Conservation (phyloP, 2,888 invertebrate species). For the Mimas tiliae region DNA sequence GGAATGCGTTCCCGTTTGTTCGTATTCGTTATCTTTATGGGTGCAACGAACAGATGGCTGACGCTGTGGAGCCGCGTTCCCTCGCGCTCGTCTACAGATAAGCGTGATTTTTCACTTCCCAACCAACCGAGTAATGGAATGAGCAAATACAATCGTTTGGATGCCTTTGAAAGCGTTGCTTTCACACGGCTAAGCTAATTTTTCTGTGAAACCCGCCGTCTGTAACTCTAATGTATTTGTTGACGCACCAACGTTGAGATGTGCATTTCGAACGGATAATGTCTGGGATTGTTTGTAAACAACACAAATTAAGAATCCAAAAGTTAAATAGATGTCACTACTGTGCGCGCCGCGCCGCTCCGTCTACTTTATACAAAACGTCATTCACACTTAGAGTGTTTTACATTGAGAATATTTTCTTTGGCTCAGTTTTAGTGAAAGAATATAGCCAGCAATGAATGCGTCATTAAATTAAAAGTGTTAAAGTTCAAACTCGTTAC, state of each 20-base stretch:
- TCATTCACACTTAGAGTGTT: slow-evolving; percentile 29
- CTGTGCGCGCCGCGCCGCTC: slow-evolving; percentile 35
- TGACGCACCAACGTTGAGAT: slow-evolving; percentile 31
- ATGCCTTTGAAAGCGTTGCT: slow-evolving; percentile 61
- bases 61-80: slow-evolving; percentile 72
- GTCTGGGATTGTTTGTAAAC: slow-evolving; percentile 71
- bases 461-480: slow-evolving; percentile 49
- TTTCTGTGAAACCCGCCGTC: slow-evolving; percentile 59
- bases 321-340: slow-evolving; percentile 65
- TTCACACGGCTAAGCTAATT: slow-evolving; percentile 71
- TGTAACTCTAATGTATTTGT: slow-evolving; percentile 42
- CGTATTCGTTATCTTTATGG: slow-evolving; percentile 81
- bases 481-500: slow-evolving; percentile 60
- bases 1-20: slow-evolving; percentile 73
- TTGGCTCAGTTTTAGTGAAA: slow-evolving; percentile 36
- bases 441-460: slow-evolving; percentile 56
- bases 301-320: slow-evolving; percentile 50
- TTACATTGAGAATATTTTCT: slow-evolving; percentile 26
- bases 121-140: slow-evolving; percentile 77
- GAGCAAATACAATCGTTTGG: slow-evolving; percentile 70
- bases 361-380: slow-evolving; percentile 46
- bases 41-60: slow-evolving; percentile 84
- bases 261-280: slow-evolving; percentile 32
- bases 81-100: slow-evolving; percentile 75
- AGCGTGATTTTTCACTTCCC: slow-evolving; percentile 83